Evolutionary conservation across 1,140 invertebrate genomes (phyloP).

Genomic region (Heterodera schachtii): DNA sequence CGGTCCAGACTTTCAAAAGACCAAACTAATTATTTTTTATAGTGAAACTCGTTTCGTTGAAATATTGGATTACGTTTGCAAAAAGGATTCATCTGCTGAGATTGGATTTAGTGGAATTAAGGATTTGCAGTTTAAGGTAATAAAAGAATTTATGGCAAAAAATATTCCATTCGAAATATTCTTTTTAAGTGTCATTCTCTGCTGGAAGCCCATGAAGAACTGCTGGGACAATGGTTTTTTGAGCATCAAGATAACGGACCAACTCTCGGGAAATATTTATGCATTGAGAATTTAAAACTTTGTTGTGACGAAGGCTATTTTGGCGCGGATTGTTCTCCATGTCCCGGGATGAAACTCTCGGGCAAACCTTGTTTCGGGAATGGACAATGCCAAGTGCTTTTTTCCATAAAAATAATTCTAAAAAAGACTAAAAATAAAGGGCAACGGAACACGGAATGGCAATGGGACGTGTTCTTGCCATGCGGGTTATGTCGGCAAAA

Average conservation of each 20-base stretch:
- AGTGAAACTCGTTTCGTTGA: conserved; percentile 89
- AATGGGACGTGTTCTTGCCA: conserved; percentile 88
- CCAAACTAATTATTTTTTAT: conserved; percentile 36
- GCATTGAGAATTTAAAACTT: conserved; percentile 77
- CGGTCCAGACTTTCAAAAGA: no score
- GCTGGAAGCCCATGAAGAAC: conserved; percentile 79
- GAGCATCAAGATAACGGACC: conserved; percentile 74
- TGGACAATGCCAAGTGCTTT: conserved; percentile 83
- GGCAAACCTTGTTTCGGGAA: conserved; percentile 76
- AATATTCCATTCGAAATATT: conserved; percentile 7
- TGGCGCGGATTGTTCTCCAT: conserved; percentile 82
- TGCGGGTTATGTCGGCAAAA: conserved; percentile 78
- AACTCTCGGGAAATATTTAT: conserved; percentile 79
- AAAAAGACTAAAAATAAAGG: conserved; percentile 68
- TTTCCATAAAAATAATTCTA: conserved; percentile 27
- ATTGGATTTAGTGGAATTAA: conserved; percentile 41
- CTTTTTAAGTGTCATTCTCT: conserved; percentile 78
- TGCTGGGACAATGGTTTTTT: conserved; percentile 87
- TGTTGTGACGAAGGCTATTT: conserved; percentile 87
- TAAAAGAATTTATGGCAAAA: no score
- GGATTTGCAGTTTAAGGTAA: conserved; percentile 57
- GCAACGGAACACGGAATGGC: conserved; percentile 87
- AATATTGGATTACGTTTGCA: conserved; percentile 74
- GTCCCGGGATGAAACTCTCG: conserved; percentile 73
- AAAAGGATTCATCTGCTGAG: conserved; percentile 47